Evolutionary conservation across 1,140 invertebrate species (phyloP), one percentile per base, ranked within the genome.

Genomic region (Dicyema japonicum): DNA sequence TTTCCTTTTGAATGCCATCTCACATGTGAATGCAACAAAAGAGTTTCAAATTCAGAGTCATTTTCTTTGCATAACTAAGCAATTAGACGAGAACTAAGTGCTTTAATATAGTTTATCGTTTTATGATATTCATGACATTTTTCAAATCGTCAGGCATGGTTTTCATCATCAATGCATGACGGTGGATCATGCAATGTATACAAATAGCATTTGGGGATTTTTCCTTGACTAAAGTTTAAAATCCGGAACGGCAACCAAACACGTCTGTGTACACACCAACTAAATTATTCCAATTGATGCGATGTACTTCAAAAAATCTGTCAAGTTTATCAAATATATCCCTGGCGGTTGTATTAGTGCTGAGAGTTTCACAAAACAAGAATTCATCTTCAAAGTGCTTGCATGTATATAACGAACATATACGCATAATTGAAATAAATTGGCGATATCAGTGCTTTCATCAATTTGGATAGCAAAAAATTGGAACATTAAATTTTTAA

Each of bases 381-480:
- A 23, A 23, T n/a, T 23, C 22, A 23, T 23, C n/a, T 21, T n/a
- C 19, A 21, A n/a, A n/a, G n/a, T n/a, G n/a, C n/a, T n/a, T n/a
- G n/a, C n/a, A 23, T 23, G 4, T 23, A 23, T 23, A n/a, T 23
- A 23, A 4, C 22, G n/a, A 12, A 9, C 22, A 14, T 23, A 23
- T 11, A 23, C 22, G 22, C 22, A 23, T 12, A 23, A 14, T 23
- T 23, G 4, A 12, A 14, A 11, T 23, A 23, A 23, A 14, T 23
- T 23, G 4, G 22, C 22, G 4, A 5, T 14, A 23, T 23, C 22
- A 4, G 22, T 23, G 11, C 4, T 23, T 23, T 23, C 22, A 23
- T 23, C 22, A 23, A 23, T 11, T 14, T 23, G 22, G 22, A 23
- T 23, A 12, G n/a, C 22, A 23, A 23, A 23, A 14, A 23, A 23